Evolutionary conservation across 2,797 vertebrate genomes (phyloP), one percentile per base, ranked within the genome.

Genomic region (Micropoecilia bifurca): DNA sequence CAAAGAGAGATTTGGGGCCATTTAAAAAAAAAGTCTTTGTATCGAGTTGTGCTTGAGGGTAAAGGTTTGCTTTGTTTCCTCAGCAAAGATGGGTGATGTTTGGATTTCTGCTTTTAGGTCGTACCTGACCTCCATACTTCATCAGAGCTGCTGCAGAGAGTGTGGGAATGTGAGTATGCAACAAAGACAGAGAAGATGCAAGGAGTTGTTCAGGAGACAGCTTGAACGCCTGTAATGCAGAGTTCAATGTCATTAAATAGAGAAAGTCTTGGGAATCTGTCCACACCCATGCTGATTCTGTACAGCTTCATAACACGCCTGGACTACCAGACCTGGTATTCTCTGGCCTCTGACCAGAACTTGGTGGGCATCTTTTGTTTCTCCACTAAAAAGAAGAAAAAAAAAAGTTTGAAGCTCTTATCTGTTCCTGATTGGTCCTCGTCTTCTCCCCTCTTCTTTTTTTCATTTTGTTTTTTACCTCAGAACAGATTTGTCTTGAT

Each of bases 401-500:
- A 78, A 81, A 75, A 78, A 80, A 73, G 75, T 80, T 77, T 74
- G 68, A 86, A 82, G 77, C 77, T 85, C 87, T 80, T 76, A 77
- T 36, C 78, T 75, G 81, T 73, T 85, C 85, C 84, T 50, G 80
- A 87, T 77, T 80, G n/a, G 50, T 69, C 46, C 50, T 30, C 0
- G 75, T 78, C 72, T 43, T 18, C 47, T 5, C 36, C 79, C 78
- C 91, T 41, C 8, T 41, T 41, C 8, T 41, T 41, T 41, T 41
- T 41, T 41, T 6, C 8, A 8, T 41, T 41, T 7, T 41, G 7
- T 41, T 41, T 41, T 41, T 89, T 89, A 88, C 90, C 95, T 97
- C 97, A 99, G 95, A 98, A 99, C 90, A 98, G 96, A 87, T 99
- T 98, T 25, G 96, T 97, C 92, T 99, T 99, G 88, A 99, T 96